A percentile compares a stretch with the other conserved stretches of the same genome.
These are phyloP conservation scores for Gobionotothen gibberifrons DNA, from an alignment of 2,797 vertebrate species.

Conservation along the genomic window DNA sequence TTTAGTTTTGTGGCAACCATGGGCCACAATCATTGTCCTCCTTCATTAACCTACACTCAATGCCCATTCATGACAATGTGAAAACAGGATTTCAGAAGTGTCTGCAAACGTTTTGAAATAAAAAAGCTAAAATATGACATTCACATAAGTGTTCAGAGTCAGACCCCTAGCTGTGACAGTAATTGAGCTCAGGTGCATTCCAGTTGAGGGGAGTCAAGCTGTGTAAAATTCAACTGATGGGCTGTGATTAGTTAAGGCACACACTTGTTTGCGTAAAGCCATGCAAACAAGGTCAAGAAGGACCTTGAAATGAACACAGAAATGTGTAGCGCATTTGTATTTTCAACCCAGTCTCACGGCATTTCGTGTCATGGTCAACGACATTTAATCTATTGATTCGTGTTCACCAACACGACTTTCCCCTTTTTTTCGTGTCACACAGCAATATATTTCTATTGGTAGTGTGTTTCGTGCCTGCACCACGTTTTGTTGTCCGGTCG, in stretches of 20 bases:
- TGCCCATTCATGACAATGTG: background rate
- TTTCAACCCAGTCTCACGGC: too few relatives aligned
- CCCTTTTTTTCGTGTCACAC: too few relatives aligned
- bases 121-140: background rate
- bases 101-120: background rate
- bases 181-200: background rate
- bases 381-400: too few relatives aligned
- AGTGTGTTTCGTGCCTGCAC: too few relatives aligned
- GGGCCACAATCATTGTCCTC: background rate
- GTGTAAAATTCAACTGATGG: background rate
- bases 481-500: too few relatives aligned
- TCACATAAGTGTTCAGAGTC: background rate
- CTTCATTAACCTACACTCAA: background rate
- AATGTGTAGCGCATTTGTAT: background rate
- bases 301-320: background rate
- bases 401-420: too few relatives aligned
- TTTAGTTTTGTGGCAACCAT: background rate
- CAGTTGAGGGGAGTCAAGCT: background rate
- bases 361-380: too few relatives aligned
- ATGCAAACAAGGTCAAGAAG: background rate
- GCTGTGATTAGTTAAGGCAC: background rate
- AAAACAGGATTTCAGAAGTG: background rate
- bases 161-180: background rate
- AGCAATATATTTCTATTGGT: too few relatives aligned
- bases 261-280: background rate